A percentile compares a stretch with the other conserved stretches of the same genome.
These are phyloP conservation scores for Clangula hyemalis DNA, from an alignment of 2,797 vertebrate genomes.

Conservation along the genomic window DNA sequence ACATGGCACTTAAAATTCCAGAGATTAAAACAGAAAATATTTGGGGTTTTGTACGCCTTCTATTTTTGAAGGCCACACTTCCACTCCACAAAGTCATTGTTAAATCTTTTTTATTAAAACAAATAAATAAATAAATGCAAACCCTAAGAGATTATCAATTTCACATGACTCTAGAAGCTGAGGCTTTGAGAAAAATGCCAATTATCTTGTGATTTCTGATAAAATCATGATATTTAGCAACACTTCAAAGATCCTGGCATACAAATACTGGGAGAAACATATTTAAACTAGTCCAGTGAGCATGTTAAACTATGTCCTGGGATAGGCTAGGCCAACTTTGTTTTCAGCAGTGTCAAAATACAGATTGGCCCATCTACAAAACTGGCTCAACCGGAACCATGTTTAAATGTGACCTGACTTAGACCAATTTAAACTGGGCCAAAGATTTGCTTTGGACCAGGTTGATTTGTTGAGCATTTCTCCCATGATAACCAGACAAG, in stretches of 20 bases:
- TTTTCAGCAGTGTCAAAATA: constrained; percentile 64
- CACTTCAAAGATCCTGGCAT: constrained; percentile 24
- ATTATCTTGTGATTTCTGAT: constrained; percentile 42
- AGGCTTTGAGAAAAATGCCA: constrained; percentile 8
- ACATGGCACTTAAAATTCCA: neutral
- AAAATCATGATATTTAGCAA: constrained; percentile 57
- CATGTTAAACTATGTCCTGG: constrained; percentile 53
- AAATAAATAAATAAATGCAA: neutral
- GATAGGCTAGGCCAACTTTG: constrained; percentile 48
- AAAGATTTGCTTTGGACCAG: neutral
- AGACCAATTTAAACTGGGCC: neutral
- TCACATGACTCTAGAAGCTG: neutral
- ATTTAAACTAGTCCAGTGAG: constrained; percentile 55
- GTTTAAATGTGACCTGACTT: constrained; percentile 47
- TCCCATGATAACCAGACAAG: neutral
- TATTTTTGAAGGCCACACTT: neutral
- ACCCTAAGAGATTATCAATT: neutral
- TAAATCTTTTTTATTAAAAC: neutral
- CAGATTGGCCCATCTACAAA: constrained; percentile 48
- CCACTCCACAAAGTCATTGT: neutral
- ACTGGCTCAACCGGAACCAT: constrained; percentile 57
- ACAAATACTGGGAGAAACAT: constrained; percentile 29
- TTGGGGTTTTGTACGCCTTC: neutral
- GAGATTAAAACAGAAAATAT: neutral
- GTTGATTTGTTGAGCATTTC: neutral